Conservation (phyloP, 2,113 vertebrate species). For the Fulica atra region DNA sequence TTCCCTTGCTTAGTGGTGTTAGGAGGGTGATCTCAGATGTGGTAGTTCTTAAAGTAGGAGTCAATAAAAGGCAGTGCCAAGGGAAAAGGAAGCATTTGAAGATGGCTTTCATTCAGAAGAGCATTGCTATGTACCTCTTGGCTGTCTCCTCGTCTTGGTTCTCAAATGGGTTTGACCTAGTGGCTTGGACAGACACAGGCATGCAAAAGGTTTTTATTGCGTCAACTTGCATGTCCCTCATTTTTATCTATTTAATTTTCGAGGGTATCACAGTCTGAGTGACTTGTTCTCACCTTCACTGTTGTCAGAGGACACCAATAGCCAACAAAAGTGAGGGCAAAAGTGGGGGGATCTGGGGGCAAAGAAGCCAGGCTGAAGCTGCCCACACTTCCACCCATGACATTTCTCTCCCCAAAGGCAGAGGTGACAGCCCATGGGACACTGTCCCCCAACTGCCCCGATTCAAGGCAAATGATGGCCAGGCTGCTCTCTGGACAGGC, state of each 20-base stretch:
- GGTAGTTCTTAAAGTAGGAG: background rate
- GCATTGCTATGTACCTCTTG: background rate
- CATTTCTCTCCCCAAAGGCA: fast-evolving
- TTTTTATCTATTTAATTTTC: background rate
- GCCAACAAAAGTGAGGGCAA: background rate
- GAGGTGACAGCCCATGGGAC: fast-evolving
- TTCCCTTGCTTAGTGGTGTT: background rate
- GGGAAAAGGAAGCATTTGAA: background rate
- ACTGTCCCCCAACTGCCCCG: fast-evolving
- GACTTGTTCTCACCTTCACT: background rate
- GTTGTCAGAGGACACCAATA: background rate
- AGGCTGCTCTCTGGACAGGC: background rate
- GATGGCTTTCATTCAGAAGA: background rate
- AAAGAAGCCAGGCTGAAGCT: background rate
- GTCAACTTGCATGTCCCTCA: background rate
- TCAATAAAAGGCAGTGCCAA: fast-evolving
- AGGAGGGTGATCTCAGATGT: background rate
- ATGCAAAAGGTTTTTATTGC: background rate
- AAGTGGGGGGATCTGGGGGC: background rate
- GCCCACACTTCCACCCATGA: fast-evolving
- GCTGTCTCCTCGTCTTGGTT: background rate
- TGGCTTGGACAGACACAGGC: background rate
- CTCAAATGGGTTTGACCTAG: background rate
- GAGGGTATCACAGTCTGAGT: fast-evolving
- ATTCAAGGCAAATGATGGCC: fast-evolving